Evolutionary conservation across 2,888 invertebrate species (phyloP).

Genomic region (Aspidiotus rigidus): DNA sequence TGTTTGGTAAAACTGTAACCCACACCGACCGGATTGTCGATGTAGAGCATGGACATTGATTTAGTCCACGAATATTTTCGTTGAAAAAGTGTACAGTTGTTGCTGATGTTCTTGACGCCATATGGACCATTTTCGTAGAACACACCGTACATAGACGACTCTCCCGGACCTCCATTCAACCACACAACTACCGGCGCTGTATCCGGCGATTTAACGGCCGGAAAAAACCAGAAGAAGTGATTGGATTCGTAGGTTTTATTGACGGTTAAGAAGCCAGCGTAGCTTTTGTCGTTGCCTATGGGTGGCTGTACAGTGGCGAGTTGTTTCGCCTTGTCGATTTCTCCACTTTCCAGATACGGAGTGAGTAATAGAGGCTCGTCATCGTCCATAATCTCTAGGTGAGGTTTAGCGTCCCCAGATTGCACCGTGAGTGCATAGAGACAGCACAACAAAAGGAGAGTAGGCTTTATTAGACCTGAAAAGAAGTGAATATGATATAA

Average conservation of each 20-base stretch:
- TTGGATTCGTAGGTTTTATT: conserved; percentile 44
- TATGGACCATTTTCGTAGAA: conserved; percentile 45
- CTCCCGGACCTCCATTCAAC: conserved; percentile 40
- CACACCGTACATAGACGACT: conserved; percentile 38
- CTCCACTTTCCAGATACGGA: conserved; percentile 53
- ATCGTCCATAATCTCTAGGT: neutral
- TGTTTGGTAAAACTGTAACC: conserved; percentile 84
- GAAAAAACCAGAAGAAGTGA: conserved; percentile 44
- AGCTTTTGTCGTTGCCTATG: conserved; percentile 38
- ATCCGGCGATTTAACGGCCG: conserved; percentile 42
- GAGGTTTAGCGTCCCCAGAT: too few species aligned
- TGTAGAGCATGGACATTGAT: conserved; percentile 72
- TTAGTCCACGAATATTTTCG: conserved; percentile 70
- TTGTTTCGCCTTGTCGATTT: conserved; percentile 55
- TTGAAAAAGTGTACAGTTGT: conserved; percentile 43
- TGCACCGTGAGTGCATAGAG: too few species aligned
- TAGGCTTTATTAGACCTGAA: too few species aligned
- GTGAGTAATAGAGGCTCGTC: conserved; percentile 17
- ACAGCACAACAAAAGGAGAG: too few species aligned
- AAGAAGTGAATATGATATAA: too few species aligned
- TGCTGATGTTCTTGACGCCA: neutral
- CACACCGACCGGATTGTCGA: conserved; percentile 86
- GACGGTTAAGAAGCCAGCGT: conserved; percentile 44
- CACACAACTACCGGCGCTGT: conserved; percentile 37
- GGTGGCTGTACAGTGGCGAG: conserved; percentile 25